A percentile compares a stretch with the other conserved stretches of the same genome.
Conservation (phyloP, 2,797 vertebrate genomes). For the Enteromius anoplus region DNA sequence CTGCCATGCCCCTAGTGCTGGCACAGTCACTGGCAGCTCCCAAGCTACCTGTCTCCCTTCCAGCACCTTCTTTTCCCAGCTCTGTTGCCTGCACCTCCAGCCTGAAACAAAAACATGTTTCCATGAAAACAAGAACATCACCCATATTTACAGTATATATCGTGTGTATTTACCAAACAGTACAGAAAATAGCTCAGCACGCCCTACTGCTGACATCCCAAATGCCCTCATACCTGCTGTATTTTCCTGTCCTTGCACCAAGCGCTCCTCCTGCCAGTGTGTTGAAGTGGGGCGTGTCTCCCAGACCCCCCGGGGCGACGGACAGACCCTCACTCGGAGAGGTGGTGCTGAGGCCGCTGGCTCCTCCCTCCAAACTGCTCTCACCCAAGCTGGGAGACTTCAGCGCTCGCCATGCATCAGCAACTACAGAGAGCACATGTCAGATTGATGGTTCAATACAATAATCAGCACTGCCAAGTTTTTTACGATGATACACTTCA, state of each 20-base stretch:
- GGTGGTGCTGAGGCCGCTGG: conserved; percentile 94
- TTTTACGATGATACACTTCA: neutral
- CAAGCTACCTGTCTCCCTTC: conserved; percentile 92
- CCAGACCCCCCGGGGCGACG: conserved; percentile 83
- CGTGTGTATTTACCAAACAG: conserved; percentile 9
- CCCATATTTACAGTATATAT: conserved; percentile 19
- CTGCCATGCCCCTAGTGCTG: conserved; percentile 96
- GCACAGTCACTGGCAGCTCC: conserved; percentile 94
- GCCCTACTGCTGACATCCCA: neutral
- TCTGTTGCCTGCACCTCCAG: conserved; percentile 93
- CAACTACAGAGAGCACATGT: conserved; percentile 64
- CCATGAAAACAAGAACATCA: conserved; percentile 16
- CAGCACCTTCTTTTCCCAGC: conserved; percentile 88
- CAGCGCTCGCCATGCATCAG: conserved; percentile 95
- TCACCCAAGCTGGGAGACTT: conserved; percentile 97
- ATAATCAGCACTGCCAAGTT: neutral
- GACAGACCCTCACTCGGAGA: conserved; percentile 83
- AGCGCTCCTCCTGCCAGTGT: conserved; percentile 90
- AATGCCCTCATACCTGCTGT: conserved; percentile 84
- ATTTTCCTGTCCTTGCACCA: conserved; percentile 86
- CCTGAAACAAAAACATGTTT: conserved; percentile 71
- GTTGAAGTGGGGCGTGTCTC: conserved; percentile 90
- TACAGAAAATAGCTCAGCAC: neutral
- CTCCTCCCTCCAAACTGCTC: conserved; percentile 94
- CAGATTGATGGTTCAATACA: neutral